Percentiles rank a stretch among this genome's conserved stretches.
phyloP scores from a whole-genome alignment of 2,888 invertebrate genomes.

The Gordius sp. region DNA sequence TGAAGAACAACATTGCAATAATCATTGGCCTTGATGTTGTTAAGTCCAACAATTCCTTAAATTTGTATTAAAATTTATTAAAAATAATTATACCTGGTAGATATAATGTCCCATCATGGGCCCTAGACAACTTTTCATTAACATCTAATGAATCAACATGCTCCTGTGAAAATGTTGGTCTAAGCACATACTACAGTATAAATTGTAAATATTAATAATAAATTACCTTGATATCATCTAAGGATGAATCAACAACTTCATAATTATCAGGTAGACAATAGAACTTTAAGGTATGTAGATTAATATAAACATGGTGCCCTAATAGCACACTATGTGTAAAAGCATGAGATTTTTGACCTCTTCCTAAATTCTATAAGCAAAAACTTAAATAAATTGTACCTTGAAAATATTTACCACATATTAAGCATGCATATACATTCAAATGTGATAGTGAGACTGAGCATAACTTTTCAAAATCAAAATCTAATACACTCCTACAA shows the following conservation, averaged over 20 bases:
- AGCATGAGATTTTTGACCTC: constrained; percentile 89
- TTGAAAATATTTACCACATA: constrained; percentile 91
- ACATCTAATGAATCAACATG: constrained; percentile 56
- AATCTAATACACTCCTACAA: constrained; percentile 56
- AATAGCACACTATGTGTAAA: constrained; percentile 95
- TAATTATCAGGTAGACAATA: constrained; percentile 98
- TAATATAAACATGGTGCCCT: constrained; percentile 85
- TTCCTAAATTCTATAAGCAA: constrained; percentile 33
- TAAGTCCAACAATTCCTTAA: constrained; percentile 88
- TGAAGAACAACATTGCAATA: constrained; percentile 94
- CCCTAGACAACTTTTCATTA: constrained; percentile 58
- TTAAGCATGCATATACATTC: constrained; percentile 93
- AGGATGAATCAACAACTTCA: constrained; percentile 76
- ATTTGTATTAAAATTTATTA: no score
- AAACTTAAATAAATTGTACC: constrained; percentile 26
- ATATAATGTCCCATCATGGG: constrained; percentile 72
- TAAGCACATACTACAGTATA: constrained; percentile 51
- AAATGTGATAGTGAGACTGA: constrained; percentile 87
- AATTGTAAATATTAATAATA: constrained; percentile 2
- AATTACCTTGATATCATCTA: constrained; percentile 60
- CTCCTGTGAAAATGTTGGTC: constrained; percentile 63
- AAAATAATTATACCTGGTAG: no score
- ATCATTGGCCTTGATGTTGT: constrained; percentile 98
- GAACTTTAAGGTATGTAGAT: constrained; percentile 78
- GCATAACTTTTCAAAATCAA: constrained; percentile 96